Percentiles rank a stretch among this genome's conserved stretches.
Evolutionary conservation across 2,113 vertebrate genomes (phyloP).

Genomic region (Pseudonaja textilis): DNA sequence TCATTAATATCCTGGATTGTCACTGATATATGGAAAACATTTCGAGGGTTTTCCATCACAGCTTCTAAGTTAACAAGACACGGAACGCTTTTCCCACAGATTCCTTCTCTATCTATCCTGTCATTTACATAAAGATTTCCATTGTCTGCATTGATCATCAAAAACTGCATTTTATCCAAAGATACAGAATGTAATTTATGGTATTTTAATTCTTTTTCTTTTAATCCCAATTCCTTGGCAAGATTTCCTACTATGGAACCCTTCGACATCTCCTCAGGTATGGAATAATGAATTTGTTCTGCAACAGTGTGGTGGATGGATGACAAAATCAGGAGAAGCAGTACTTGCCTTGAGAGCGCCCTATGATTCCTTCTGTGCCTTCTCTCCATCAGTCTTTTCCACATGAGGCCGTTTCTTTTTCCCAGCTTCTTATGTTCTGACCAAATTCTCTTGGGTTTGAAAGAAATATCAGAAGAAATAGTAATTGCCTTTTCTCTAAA

Average conservation of each 20-base stretch:
- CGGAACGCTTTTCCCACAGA: conserved; percentile 56
- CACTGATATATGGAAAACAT: conserved; percentile 64
- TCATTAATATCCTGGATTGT: conserved; percentile 70
- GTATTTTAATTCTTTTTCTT: conserved; percentile 62
- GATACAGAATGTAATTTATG: conserved; percentile 72
- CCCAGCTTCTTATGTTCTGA: not conserved
- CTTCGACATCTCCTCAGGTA: conserved; percentile 74
- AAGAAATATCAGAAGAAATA: not conserved
- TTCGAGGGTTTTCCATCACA: conserved; percentile 71
- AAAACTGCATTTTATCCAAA: conserved; percentile 57
- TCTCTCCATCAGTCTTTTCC: conserved; percentile 2
- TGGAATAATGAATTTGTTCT: conserved; percentile 74
- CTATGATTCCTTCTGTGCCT: not conserved
- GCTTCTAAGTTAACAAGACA: conserved; percentile 68
- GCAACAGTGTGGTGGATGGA: conserved; percentile 39
- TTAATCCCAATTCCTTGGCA: conserved; percentile 74
- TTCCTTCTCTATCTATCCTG: conserved; percentile 70
- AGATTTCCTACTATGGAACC: conserved; percentile 74
- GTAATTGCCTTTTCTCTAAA: not conserved
- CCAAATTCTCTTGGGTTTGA: not conserved
- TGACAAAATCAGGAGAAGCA: conserved; percentile 51
- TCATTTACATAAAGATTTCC: conserved; percentile 67
- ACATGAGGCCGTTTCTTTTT: not conserved
- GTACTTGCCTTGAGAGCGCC: conserved; percentile 51
- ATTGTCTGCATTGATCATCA: conserved; percentile 57